phyloP scores from a whole-genome alignment of 2,888 invertebrate species.

The Erynnis tages region DNA sequence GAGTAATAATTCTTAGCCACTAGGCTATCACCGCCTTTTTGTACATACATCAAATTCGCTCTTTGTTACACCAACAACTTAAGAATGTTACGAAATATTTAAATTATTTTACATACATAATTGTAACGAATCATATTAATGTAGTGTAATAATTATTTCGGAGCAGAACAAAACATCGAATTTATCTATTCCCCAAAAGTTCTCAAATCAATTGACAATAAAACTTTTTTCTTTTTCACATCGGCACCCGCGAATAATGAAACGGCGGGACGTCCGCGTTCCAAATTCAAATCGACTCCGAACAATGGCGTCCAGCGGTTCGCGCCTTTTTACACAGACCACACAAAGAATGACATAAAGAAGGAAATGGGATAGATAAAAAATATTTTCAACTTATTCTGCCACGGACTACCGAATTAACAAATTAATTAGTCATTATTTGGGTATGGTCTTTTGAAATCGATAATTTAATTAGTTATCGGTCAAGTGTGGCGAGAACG shows the following conservation, averaged over 20 bases:
- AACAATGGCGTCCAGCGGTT: conserved; percentile 72
- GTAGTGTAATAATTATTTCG: neutral
- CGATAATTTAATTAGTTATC: conserved; percentile 47
- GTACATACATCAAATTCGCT: too few species aligned
- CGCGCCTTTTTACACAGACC: conserved; percentile 59
- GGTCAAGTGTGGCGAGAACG: conserved; percentile 40
- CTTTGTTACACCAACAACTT: too few species aligned
- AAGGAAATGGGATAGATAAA: conserved; percentile 47
- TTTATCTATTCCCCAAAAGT: conserved; percentile 40
- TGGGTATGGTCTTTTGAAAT: conserved; percentile 19
- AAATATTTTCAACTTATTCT: conserved; percentile 49
- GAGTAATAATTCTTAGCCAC: too few species aligned
- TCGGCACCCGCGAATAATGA: conserved; percentile 72
- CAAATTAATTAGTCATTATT: conserved; percentile 44
- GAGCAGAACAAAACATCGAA: conserved; percentile 33
- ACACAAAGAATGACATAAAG: conserved; percentile 64
- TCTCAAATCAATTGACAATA: conserved; percentile 59
- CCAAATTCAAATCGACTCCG: conserved; percentile 67
- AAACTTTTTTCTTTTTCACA: conserved; percentile 69
- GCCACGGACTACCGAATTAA: conserved; percentile 69
- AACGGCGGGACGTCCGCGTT: conserved; percentile 67
- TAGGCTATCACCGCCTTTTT: too few species aligned
- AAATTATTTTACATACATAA: too few species aligned
- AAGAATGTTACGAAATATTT: too few species aligned
- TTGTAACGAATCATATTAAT: neutral